Percentiles rank a stretch among this genome's conserved stretches.
Conservation (phyloP, 2,888 invertebrate genomes). For the Lissocephala sabroskyi region DNA sequence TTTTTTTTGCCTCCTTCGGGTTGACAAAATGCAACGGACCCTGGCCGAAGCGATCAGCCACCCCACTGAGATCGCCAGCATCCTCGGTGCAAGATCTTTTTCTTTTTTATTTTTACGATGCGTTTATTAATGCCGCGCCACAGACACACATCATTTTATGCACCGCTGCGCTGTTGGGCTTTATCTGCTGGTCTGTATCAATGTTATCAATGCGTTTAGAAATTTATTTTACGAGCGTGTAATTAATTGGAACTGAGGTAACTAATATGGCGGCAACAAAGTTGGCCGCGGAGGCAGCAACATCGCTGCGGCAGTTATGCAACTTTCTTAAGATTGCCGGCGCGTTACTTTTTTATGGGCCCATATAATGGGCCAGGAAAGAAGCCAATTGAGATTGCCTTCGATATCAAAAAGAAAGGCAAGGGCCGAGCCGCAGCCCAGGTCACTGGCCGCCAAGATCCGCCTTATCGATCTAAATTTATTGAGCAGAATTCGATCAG, state of each 20-base stretch:
- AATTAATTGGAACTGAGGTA: slow-evolving; percentile 39
- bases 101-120: too few species aligned
- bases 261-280: slow-evolving; percentile 51
- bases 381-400: too few species aligned
- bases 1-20: neutral
- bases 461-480: too few species aligned
- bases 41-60: neutral
- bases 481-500: too few species aligned
- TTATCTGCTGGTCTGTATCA: slow-evolving; percentile 29
- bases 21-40: neutral
- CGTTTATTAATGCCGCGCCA: slow-evolving; percentile 46
- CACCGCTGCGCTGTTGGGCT: slow-evolving; percentile 24
- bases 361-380: neutral
- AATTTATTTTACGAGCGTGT: slow-evolving; percentile 49
- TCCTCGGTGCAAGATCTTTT: too few species aligned
- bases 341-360: slow-evolving; percentile 22
- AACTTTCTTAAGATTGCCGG: slow-evolving; percentile 2
- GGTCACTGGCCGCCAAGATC: too few species aligned
- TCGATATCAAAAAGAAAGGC: too few species aligned
- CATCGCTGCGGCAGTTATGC: slow-evolving; percentile 1
- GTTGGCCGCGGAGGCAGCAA: slow-evolving; percentile 14
- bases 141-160: slow-evolving; percentile 15
- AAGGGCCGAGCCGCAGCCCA: too few species aligned
- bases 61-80: neutral
- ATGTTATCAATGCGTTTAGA: slow-evolving; percentile 50